Conservation (phyloP, 2,888 invertebrate genomes). For the Rhingia rostrata region DNA sequence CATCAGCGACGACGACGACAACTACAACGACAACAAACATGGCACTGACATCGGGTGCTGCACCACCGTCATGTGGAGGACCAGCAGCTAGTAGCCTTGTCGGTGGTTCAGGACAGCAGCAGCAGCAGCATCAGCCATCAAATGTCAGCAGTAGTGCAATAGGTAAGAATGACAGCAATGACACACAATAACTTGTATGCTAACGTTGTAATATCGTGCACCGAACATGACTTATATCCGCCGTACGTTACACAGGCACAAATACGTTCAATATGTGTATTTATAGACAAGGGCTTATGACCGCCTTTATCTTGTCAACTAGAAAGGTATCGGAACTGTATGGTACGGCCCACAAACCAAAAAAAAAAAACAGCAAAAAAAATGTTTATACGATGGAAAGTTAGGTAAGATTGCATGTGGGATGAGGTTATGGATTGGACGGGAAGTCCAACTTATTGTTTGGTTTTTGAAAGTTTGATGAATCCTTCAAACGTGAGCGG, state of each 20-base stretch:
- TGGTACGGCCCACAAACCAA: constrained; percentile 35
- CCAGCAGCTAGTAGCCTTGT: constrained; percentile 59
- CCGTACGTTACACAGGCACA: constrained; percentile 12
- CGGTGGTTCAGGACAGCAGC: constrained; percentile 71
- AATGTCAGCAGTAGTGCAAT: constrained; percentile 75
- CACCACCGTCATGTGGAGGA: constrained; percentile 52
- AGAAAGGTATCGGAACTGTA: constrained; percentile 49
- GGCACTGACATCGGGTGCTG: constrained; percentile 78
- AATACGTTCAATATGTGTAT: constrained; percentile 1
- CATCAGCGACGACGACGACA: constrained; percentile 13
- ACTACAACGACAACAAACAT: constrained; percentile 22
- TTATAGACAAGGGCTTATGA: constrained; percentile 12
- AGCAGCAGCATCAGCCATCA: constrained; percentile 47
- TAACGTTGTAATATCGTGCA: constrained; percentile 37
- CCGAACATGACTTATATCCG: constrained; percentile 56
- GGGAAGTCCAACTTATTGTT: constrained; percentile 57
- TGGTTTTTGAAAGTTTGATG: constrained; percentile 73
- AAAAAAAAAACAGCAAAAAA: constrained; percentile 2
- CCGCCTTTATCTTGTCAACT: constrained; percentile 67
- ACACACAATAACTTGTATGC: constrained; percentile 71
- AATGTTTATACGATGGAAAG: constrained; percentile 28
- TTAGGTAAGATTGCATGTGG: constrained; percentile 23
- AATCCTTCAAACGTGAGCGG: constrained; percentile 71
- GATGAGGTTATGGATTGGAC: not conserved
- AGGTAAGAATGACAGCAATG: constrained; percentile 76